Conservation (phyloP, 2,797 vertebrate species). For the Artibeus lituratus region DNA sequence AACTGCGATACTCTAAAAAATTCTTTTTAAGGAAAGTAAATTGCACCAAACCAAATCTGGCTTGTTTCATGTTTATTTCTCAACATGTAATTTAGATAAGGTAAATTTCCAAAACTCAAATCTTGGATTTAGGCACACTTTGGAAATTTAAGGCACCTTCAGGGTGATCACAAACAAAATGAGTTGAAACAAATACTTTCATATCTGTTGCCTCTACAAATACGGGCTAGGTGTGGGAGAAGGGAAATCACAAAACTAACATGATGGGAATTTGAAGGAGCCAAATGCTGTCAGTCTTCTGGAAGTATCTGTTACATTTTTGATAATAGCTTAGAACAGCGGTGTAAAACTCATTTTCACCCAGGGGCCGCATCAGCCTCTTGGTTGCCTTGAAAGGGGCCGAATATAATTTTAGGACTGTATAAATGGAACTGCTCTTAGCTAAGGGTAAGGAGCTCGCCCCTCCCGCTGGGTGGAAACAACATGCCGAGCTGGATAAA, state of each 20-base stretch:
- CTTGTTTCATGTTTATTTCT: conserved; percentile 47
- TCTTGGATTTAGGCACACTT: conserved; percentile 40
- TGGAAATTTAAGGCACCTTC: conserved; percentile 50
- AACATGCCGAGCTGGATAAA: too few species aligned
- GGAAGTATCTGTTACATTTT: conserved; percentile 65
- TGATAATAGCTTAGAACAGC: conserved; percentile 54
- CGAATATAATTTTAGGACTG: too few species aligned
- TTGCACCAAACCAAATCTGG: not conserved
- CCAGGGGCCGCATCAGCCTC: too few species aligned
- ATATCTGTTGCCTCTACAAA: conserved; percentile 46
- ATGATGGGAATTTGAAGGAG: not conserved
- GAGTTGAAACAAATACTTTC: conserved; percentile 34
- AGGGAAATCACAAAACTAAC: conserved; percentile 55
- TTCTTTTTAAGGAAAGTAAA: not conserved
- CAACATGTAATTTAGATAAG: conserved; percentile 26
- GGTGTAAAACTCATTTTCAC: too few species aligned
- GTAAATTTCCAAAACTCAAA: conserved; percentile 29
- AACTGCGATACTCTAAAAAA: too few species aligned
- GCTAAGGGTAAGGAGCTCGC: too few species aligned
- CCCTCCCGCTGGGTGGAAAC: too few species aligned
- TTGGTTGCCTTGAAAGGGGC: too few species aligned
- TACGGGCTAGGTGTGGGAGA: conserved; percentile 17
- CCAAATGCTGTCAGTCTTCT: conserved; percentile 44
- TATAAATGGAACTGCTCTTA: too few species aligned
- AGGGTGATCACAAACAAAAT: conserved; percentile 34